phyloP scores from a whole-genome alignment of 2,797 vertebrate species.

The Luscinia luscinia region DNA sequence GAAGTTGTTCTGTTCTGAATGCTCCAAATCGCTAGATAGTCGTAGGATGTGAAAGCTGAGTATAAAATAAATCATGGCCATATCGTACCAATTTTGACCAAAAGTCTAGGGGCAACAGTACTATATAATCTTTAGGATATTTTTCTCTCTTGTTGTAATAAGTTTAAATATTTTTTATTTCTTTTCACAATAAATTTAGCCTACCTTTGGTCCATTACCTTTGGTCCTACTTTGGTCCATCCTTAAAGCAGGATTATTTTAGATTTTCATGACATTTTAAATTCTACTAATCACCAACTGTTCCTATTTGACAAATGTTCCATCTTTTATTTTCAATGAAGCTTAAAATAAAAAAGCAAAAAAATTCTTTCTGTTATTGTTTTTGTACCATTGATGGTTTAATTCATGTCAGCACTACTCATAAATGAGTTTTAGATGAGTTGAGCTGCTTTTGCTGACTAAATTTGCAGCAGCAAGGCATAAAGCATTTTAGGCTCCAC shows the following conservation, averaged over 20 bases:
- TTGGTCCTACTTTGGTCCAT: background rate
- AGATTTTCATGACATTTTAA: background rate
- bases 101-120: background rate
- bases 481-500: constrained; percentile 19
- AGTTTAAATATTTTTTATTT: background rate
- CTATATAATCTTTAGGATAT: background rate
- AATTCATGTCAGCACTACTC: constrained; percentile 55
- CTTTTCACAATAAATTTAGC: background rate
- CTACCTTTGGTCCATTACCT: background rate
- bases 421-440: constrained; percentile 47
- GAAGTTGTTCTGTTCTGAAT: background rate
- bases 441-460: constrained; percentile 50
- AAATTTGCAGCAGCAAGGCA: constrained; percentile 28
- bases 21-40: background rate
- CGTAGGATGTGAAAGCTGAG: background rate
- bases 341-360: background rate
- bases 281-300: background rate
- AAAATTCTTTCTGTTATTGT: background rate
- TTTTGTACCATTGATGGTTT: constrained; percentile 28
- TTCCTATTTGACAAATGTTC: background rate
- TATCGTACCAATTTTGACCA: background rate
- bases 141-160: background rate
- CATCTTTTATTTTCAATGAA: background rate
- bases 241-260: background rate
- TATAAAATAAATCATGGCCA: background rate